These are phyloP conservation scores for Oreocharis arfaki DNA, from an alignment of 2,113 vertebrate species.

Conservation along the genomic window DNA sequence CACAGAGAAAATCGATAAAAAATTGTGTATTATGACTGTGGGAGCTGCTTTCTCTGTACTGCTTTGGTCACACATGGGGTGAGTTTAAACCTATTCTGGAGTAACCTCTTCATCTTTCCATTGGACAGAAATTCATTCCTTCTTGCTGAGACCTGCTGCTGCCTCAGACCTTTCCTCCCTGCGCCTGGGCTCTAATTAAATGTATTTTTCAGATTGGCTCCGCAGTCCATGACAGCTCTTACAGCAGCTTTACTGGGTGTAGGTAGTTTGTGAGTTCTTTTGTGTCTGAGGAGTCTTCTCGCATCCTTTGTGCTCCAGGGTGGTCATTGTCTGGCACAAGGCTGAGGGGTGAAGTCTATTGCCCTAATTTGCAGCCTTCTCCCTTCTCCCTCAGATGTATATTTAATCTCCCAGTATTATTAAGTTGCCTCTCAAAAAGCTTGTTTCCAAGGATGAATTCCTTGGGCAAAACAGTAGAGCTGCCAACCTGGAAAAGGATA, in stretches of 20 bases:
- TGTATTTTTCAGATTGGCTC: rapidly evolving
- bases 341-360: background rate
- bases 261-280: background rate
- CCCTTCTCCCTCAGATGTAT: background rate
- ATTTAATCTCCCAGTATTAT: background rate
- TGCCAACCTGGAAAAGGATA: background rate
- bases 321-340: background rate
- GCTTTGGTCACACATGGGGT: background rate
- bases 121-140: background rate
- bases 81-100: background rate
- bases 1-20: background rate
- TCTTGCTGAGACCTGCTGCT: background rate
- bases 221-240: background rate
- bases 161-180: background rate
- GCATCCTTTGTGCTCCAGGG: background rate
- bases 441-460: background rate
- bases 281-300: background rate
- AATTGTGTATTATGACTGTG: background rate
- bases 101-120: background rate
- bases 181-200: background rate
- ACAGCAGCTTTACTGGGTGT: background rate
- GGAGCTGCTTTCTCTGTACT: background rate
- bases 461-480: background rate
- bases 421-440: background rate
- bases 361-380: background rate